Evolutionary conservation across 2,888 invertebrate genomes (phyloP).

Genomic region (Crematogaster levior): DNA sequence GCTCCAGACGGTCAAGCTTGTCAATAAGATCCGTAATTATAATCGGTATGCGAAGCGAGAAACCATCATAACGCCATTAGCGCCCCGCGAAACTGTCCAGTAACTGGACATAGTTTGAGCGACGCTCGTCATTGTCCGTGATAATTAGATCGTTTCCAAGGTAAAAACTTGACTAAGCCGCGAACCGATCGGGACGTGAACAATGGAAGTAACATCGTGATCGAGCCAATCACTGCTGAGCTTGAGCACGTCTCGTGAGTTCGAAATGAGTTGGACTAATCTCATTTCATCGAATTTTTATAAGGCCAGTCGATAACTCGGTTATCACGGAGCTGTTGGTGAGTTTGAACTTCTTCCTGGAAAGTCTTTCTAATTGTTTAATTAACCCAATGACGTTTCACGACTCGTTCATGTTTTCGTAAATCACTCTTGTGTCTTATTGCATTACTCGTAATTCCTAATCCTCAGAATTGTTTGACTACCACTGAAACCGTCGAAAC

Average conservation of each 20-base stretch:
- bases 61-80: background rate
- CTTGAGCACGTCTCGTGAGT: background rate
- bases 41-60: background rate
- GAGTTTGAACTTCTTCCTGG: background rate
- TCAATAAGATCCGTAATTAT: background rate
- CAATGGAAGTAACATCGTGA: background rate
- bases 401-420: background rate
- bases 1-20: background rate
- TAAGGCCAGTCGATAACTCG: background rate
- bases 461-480: background rate
- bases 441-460: background rate
- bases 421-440: background rate
- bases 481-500: background rate
- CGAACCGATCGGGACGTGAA: background rate
- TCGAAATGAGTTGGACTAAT: background rate
- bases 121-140: slow-evolving; percentile 6
- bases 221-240: background rate
- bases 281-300: background rate
- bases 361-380: background rate
- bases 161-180: background rate
- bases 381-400: background rate
- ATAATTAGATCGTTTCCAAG: slow-evolving; percentile 23
- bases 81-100: background rate
- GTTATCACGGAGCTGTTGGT: background rate
- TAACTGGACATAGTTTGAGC: background rate